Base-by-base conservation (phyloP, 2,888 invertebrate genomes). In the Colostygia pectinataria region DNA sequence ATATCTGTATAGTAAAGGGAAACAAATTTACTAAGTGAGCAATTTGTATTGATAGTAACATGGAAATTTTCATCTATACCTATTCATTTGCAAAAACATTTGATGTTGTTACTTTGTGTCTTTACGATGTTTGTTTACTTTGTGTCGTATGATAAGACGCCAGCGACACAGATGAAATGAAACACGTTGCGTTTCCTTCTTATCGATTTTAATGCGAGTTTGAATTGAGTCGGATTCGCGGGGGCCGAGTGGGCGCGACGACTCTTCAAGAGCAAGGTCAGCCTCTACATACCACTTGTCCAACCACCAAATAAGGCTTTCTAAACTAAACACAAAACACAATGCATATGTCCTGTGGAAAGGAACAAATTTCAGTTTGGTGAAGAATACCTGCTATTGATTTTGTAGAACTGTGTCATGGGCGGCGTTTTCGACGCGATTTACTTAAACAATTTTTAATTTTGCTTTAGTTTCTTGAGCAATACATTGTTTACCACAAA, bases 231-330 rank as follows among this genome's bases (percentile, higher is more conserved):
- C 42, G 56, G 57, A 57, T 56, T 60, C 57, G 61, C 68, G 62
- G 73, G 74, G 81, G 81, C 80, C 78, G 68, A 52, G 79, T 83
- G 80, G 86, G 87, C 82, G 83, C 74, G 70, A 77, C 80, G 72
- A 77, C 79, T 82, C 77, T 67, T 68, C 78, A 81, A 81, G 82
- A 80, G 79, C 85, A 87, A 86, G 87, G 86, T 83, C 83, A 46
- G 38, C 24, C 23, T 34, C 49, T 24, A 43, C 39, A 29, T 31
- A 12, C 51, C 40, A 28, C 25, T 43, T 39, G 29, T 25, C 42
- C 32, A 32, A 37, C 45, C 10, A 38, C 45, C 51, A 37, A 45
- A 51, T 51, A 42, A 41, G 45, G 37, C n/a, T 32, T 23, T 42
- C n/a, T 25, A 12, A 41, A 15, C 12, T 20, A 15, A 31, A 50